A percentile compares a stretch with the other conserved stretches of the same genome.
These are phyloP conservation scores for Meteorus colon DNA, from an alignment of 2,888 invertebrate genomes.

Conservation along the genomic window DNA sequence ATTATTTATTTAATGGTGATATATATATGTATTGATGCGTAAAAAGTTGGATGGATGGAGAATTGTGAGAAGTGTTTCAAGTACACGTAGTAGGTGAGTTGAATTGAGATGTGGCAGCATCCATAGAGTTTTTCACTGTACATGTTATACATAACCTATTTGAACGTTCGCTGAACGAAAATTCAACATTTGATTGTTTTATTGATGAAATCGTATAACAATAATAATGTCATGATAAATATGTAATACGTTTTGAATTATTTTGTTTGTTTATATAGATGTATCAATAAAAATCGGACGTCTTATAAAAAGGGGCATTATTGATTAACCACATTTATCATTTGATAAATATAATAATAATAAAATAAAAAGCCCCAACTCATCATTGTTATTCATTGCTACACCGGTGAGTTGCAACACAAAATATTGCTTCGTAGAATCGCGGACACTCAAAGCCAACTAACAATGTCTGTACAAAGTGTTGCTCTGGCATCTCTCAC, in stretches of 20 bases:
- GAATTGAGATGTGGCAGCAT: background rate
- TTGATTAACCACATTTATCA: background rate
- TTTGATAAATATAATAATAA: background rate
- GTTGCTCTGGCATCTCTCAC: constrained; percentile 87
- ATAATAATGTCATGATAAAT: too few relatives aligned
- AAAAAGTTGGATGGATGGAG: background rate
- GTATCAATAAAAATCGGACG: background rate
- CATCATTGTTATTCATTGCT: constrained; percentile 19
- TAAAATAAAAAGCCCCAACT: background rate
- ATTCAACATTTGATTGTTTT: too few relatives aligned
- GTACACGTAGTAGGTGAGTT: background rate
- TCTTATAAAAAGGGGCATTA: background rate
- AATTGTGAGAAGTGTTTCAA: background rate
- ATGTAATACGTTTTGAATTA: too few relatives aligned
- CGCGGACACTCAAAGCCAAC: constrained; percentile 71
- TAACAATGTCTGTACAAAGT: constrained; percentile 73
- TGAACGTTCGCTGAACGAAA: too few relatives aligned
- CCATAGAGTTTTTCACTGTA: background rate
- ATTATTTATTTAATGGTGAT: too few relatives aligned
- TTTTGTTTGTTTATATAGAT: background rate
- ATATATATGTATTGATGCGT: background rate
- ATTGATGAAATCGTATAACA: too few relatives aligned
- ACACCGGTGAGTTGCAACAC: constrained; percentile 72
- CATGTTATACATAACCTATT: background rate
- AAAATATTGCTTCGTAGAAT: constrained; percentile 71